Evolutionary conservation across 2,888 invertebrate genomes (phyloP).

Genomic region (Campoplex capitator): DNA sequence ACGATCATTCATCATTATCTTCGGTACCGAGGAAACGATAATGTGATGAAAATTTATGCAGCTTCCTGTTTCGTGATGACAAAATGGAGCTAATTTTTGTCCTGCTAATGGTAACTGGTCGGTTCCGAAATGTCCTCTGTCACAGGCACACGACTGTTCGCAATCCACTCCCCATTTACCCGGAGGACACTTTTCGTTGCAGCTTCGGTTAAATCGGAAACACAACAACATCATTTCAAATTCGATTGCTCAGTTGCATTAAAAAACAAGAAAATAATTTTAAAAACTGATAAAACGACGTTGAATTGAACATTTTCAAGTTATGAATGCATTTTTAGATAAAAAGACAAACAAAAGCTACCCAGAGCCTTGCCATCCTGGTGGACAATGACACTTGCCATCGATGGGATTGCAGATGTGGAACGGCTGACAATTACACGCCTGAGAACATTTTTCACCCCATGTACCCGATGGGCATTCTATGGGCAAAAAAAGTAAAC

Average conservation of each 20-base stretch:
- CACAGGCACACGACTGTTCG: slow-evolving; percentile 88
- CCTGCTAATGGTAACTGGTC: slow-evolving; percentile 75
- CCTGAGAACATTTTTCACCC: slow-evolving; percentile 90
- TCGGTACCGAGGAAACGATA: slow-evolving; percentile 45
- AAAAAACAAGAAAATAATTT: not conserved
- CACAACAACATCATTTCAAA: not conserved
- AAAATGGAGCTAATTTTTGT: slow-evolving; percentile 86
- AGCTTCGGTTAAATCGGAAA: slow-evolving; percentile 70
- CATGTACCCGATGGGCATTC: slow-evolving; percentile 90
- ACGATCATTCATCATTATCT: slow-evolving; percentile 58
- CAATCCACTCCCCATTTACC: slow-evolving; percentile 92
- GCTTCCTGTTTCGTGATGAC: slow-evolving; percentile 88
- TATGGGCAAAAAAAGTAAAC: slow-evolving; percentile 75
- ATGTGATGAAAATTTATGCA: slow-evolving; percentile 82
- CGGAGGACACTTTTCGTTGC: slow-evolving; percentile 86
- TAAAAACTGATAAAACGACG: no score
- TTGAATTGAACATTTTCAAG: no score
- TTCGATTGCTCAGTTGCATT: not conserved
- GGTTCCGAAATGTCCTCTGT: slow-evolving; percentile 72
- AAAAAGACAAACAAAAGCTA: slow-evolving; percentile 80
- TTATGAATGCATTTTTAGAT: slow-evolving; percentile 62
- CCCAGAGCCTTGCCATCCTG: slow-evolving; percentile 90
- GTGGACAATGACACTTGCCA: slow-evolving; percentile 89
- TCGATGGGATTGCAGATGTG: slow-evolving; percentile 88
- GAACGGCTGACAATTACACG: slow-evolving; percentile 88